Conservation (phyloP, 2,888 invertebrate species). For the Halocaridina rubra region DNA sequence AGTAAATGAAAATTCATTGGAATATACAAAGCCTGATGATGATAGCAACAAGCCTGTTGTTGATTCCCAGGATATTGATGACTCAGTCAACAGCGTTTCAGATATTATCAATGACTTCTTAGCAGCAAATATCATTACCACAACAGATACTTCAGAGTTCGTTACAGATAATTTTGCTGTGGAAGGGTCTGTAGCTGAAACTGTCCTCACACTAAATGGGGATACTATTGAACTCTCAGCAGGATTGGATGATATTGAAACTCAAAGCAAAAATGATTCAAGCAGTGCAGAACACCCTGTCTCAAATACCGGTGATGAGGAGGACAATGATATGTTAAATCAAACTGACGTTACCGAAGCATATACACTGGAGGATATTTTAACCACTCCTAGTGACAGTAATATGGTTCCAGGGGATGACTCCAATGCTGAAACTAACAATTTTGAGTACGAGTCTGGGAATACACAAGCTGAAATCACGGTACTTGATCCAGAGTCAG, state of each 20-base stretch:
- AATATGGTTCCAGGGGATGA: not conserved
- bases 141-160: not conserved
- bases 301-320: not conserved
- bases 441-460: not conserved
- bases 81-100: not conserved
- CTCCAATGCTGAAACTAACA: not conserved
- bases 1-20: too few species aligned
- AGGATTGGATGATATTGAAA: not conserved
- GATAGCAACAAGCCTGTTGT: not conserved
- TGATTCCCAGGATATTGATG: not conserved
- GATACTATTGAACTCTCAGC: not conserved
- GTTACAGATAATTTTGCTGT: slow-evolving; percentile 1
- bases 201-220: not conserved
- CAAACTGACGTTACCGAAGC: not conserved
- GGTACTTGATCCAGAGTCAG: slow-evolving; percentile 23
- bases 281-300: not conserved
- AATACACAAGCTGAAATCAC: not conserved
- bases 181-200: not conserved
- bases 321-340: not conserved
- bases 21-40: too few species aligned
- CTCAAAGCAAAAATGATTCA: not conserved
- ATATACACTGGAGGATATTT: not conserved
- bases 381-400: not conserved
- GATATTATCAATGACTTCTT: not conserved
- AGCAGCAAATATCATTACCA: not conserved